These are phyloP conservation scores for Pemphredon lugubris DNA, from an alignment of 2,888 invertebrate species.

Conservation along the genomic window DNA sequence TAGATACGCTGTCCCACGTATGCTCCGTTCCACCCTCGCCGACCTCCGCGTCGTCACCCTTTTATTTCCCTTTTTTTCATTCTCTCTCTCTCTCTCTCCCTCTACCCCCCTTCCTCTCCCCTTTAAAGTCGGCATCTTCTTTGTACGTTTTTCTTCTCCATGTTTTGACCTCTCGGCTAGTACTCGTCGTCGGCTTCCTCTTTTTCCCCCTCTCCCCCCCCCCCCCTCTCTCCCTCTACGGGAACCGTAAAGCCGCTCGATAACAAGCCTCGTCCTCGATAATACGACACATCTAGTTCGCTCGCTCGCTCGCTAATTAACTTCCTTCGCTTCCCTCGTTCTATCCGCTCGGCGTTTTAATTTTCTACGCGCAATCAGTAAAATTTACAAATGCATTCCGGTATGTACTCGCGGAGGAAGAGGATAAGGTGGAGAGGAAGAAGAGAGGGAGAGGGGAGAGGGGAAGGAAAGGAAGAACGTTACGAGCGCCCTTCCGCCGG, in stretches of 20 bases:
- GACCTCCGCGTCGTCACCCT: not conserved
- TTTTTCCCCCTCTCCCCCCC: not conserved
- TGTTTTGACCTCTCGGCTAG: conserved; percentile 39
- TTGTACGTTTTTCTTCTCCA: conserved; percentile 16
- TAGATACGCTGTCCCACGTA: conserved; percentile 50
- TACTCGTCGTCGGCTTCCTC: conserved; percentile 14
- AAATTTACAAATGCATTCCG: conserved; percentile 42
- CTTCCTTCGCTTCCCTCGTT: conserved; percentile 22
- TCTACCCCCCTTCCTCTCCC: not conserved
- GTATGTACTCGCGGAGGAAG: conserved; percentile 23
- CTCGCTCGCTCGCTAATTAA: conserved; percentile 35
- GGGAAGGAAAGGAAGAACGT: conserved; percentile 54
- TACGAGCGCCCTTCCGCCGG: conserved; percentile 65
- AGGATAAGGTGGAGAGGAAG: conserved; percentile 16
- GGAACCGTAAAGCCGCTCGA: not conserved
- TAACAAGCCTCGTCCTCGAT: too few species aligned
- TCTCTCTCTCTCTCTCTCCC: conserved; percentile 4
- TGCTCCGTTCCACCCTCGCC: conserved; percentile 21
- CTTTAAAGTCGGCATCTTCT: conserved; percentile 10
- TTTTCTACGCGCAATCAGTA: conserved; percentile 49
- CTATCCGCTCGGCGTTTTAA: conserved; percentile 39
- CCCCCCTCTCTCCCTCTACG: not conserved
- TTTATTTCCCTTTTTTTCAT: not conserved
- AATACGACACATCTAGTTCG: not conserved
- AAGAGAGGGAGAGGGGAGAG: conserved; percentile 4